Evolutionary conservation across 2,888 invertebrate species (phyloP).

Genomic region (Leistus spinibarbis): DNA sequence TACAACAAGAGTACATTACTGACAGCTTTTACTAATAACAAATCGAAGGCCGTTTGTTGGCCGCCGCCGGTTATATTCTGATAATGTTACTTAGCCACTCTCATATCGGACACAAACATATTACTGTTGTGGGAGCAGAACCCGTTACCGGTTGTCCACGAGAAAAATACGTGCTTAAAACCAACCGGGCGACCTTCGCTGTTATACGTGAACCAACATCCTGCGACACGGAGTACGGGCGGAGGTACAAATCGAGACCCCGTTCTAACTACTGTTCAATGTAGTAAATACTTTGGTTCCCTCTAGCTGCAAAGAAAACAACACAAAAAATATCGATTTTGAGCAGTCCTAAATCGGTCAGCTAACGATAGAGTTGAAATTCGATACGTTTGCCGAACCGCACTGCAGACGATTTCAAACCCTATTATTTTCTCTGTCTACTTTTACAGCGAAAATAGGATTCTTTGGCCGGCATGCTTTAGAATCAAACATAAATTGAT

Average conservation of each 20-base stretch:
- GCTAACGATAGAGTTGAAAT: too few species aligned
- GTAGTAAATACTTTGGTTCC: background rate
- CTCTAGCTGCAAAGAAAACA: background rate
- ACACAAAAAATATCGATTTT: background rate
- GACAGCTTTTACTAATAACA: slow-evolving; percentile 42
- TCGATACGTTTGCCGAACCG: too few species aligned
- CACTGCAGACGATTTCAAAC: too few species aligned
- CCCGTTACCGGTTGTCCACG: slow-evolving; percentile 44
- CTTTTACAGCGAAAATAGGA: too few species aligned
- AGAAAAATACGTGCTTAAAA: slow-evolving; percentile 46
- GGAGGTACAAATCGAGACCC: background rate
- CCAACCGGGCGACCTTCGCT: slow-evolving; percentile 45
- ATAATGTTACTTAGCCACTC: slow-evolving; percentile 39
- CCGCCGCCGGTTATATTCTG: slow-evolving; percentile 42
- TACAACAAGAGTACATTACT: background rate
- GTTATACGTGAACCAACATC: slow-evolving; percentile 39
- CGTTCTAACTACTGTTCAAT: background rate
- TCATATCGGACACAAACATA: background rate
- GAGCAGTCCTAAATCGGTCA: too few species aligned
- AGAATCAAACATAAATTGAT: too few species aligned
- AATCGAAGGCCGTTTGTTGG: slow-evolving; percentile 41
- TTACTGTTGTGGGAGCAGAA: slow-evolving; percentile 44
- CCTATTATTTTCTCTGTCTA: too few species aligned
- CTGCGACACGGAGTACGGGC: slow-evolving; percentile 8
- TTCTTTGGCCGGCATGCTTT: too few species aligned